phyloP scores from a whole-genome alignment of 2,888 invertebrate species.

The Agrilus biguttatus region DNA sequence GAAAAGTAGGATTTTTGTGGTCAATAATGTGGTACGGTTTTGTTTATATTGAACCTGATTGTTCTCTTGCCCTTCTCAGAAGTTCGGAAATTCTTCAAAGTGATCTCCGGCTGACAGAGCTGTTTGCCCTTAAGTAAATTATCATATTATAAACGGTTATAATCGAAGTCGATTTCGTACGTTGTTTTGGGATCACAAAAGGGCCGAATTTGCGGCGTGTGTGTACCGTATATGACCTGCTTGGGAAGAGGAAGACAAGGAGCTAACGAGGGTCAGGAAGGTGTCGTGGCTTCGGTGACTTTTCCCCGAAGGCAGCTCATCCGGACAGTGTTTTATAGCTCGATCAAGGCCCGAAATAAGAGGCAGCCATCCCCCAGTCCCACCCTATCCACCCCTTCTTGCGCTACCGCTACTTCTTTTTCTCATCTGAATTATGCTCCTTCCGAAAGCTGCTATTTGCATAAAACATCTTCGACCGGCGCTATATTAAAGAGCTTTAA shows the following conservation, averaged over 20 bases:
- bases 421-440: constrained; percentile 22
- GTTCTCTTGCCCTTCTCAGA: too few relatives aligned
- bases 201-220: too few relatives aligned
- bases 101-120: too few relatives aligned
- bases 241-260: constrained; percentile 9
- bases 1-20: too few relatives aligned
- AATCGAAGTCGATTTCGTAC: too few relatives aligned
- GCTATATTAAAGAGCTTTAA: constrained; percentile 4
- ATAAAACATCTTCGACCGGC: constrained; percentile 15
- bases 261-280: constrained; percentile 10
- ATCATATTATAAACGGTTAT: too few relatives aligned
- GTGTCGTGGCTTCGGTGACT: constrained; percentile 9
- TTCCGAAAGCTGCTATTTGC: constrained; percentile 22
- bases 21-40: too few relatives aligned
- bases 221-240: constrained; percentile 10
- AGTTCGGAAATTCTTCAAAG: too few relatives aligned
- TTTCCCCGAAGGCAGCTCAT: constrained; percentile 15
- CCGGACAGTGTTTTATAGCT: constrained; percentile 20
- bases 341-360: constrained; percentile 19
- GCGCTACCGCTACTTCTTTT: constrained; percentile 4
- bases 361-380: constrained; percentile 10
- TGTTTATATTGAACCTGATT: too few relatives aligned
- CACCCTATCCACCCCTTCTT: background rate
- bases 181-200: too few relatives aligned
- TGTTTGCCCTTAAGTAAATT: too few relatives aligned